Base-by-base conservation (phyloP, 2,888 invertebrate species). In the Cryptus armator region DNA sequence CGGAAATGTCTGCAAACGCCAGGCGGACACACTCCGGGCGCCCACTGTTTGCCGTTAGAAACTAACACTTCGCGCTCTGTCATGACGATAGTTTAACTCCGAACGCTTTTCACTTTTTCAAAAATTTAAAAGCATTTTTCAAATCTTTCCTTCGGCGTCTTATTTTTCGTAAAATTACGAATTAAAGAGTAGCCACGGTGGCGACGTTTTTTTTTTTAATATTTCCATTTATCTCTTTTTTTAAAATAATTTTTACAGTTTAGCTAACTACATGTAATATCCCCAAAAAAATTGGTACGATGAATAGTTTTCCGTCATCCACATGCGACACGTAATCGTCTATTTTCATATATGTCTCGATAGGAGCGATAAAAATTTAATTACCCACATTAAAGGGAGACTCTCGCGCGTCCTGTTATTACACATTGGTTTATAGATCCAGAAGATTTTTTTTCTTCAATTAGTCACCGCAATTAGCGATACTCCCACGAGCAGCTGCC, bases 1-100 rank as follows among this genome's bases (percentile, higher is more conserved):
- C 68, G 74, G 77, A 78, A 83, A 72, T 64, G 74, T 66, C 70
- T 66, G 46, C 56, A 56, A 72, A 80, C 56, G 62, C 53, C 51
- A 64, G 37, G 51, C 67, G 44, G 43, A 37, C 76, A 56, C 24
- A 62, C 59, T 77, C 59, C 62, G 51, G 19, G 37, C 14, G 48
- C 29, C 32, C 72, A 71, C 44, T 82, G 32, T 37, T 59, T 29
- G 5, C 6, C 59, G 59, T 7, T n/a, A 29, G 16, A 51, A n/a
- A 77, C 24, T 5, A 56, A 24, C 19, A 3, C 37, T 37, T 37
- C 24, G 24, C 24, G 24, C 2, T 24, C 24, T 24, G 24, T 37
- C 37, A 1, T 37, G 6, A 37, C 37, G 37, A 37, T 9, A 9
- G 9, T 37, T 37, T 1, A 37, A 24, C 24, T 24, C 24, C 24